Base-by-base conservation (phyloP, 2,113 vertebrate species). In the Ailurus styani region DNA sequence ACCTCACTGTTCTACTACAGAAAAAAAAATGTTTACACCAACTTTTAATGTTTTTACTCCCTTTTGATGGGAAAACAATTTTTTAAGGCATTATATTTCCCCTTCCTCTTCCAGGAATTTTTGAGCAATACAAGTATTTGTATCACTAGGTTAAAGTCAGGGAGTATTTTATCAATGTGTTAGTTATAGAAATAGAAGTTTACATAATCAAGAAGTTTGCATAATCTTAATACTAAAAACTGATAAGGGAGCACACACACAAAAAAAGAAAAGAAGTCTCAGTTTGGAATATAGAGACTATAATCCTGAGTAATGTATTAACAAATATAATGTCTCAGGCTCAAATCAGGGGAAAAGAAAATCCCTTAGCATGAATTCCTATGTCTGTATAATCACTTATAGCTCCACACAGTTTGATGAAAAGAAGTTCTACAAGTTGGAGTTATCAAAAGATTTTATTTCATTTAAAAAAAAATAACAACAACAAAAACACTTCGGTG, bases 371-470 rank as follows among this genome's bases (percentile, higher is more conserved):
- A 40, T 84, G 57, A 91, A 54, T 79, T 96, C 17, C 23, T 57
- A 4, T 15, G 3, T 60, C 10, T 50, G 13, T 94, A 68, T 64
- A 82, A 91, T 90, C 25, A 68, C 17, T 47, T 50, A n/a, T 13
- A 40, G 4, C 3, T 57, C 70, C 42, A 82, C 2, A 29, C 18
- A 57, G 20, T 42, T 70, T 90, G 57, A 94, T 62, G 34, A 70
- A 95, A 97, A 96, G 40, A 91, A 93, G 50, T 42, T 18, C 23
- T 54, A 37, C 7, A 73, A 92, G 50, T 60, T 92, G 29, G 21
- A 62, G 14, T 68, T 94, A 29, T n/a, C 29, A 91, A 97, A 88
- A 50, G 14, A 86, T 31, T 95, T 96, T 52, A 84, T 52, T 86
- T 84, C 57, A n/a, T 94, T 95, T n/a, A n/a, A 66, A 27, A 73